Base-by-base conservation (phyloP, 2,797 vertebrate genomes). In the Rachycentron canadum region DNA sequence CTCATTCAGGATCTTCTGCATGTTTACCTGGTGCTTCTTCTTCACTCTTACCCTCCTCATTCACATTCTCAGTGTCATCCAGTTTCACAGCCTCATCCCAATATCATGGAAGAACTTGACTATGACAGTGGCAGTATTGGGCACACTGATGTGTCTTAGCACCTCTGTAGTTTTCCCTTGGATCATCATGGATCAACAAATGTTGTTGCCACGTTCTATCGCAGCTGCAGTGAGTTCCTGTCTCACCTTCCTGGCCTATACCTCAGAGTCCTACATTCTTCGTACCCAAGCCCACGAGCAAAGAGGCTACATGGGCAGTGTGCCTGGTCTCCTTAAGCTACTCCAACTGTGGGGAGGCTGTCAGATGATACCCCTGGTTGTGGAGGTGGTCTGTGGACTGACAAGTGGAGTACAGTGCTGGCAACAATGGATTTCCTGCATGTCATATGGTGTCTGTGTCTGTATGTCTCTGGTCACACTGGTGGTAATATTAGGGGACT, bases 41-140 rank as follows among this genome's bases (percentile, higher is more conserved):
- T 96, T 96, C 83, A 69, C 67, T 61, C 64, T 94, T 1, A 94
- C 94, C 3, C 86, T 95, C 63, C 83, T 95, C 13, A 91, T 96
- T 74, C 89, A 95, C 60, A 69, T 92, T 30, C 85, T 95, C 68
- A 93, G 89, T 84, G 72, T 92, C 85, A 88, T 95, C 71, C 95
- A 95, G 85, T 94, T 96, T 58, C 94, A 95, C 91, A 96, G 88
- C 85, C 92, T 95, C 61, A 71, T 96, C 60, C 94, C 93, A 3
- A 34, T 95, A 34, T 96, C 95, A 64, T 96, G 95, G 95, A 95
- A 95, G 87, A 96, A 95, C 91, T 84, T 96, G 69, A 95, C 91
- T 0, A 63, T 93, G 79, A 93, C 91, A 0, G 90, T 90, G 57
- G 91, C 95, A 0, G 83, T 79, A 2, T 69, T 94, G 10, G 94